Evolutionary conservation across 1,140 invertebrate species (phyloP), one percentile per base, ranked within the genome.

Genomic region (Halyomorpha halys): DNA sequence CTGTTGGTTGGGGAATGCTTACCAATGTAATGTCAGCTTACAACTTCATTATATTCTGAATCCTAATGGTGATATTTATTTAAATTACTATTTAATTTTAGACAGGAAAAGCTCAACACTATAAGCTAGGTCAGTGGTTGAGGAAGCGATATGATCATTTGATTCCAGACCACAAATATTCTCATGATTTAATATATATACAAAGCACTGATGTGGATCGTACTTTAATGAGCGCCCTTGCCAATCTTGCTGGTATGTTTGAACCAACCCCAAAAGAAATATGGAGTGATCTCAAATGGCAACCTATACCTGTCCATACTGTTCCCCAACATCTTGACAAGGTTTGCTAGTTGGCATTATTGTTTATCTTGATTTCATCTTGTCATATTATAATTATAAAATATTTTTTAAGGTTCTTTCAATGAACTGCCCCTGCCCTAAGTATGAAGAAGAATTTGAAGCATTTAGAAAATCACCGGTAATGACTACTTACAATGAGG

Each of bases 301-400:
- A 94, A 74, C 92, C 93, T 0, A 89, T 96, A 69, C 90, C 93
- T 0, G 80, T 96, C 13, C 90, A 94, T 69, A 90, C 91, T 0
- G 69, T 78, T 19, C 85, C 87, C 0, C 78, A 84, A 72, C 68
- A 76, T 1, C 65, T 80, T 23, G 90, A 94, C 77, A 70, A 81
- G 66, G 72, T 91, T 39, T 44, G 59, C 34, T 13, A 3, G 11
- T 13, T 11, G 34, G 1, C 4, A 39, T 6, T 39, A 39, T 39
- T 39, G 34, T 39, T 13, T 39, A 30, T 30, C 27, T 39, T 11
- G 6, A 13, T 39, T 39, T 39, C 11, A 39, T 1, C 1, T 8
- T 13, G 6, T 13, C 5, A 39, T 39, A 39, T 11, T 39, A 30
- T 4, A 8, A 39, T 13, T 39, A 13, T 39, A 1, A 39, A 11